These are phyloP conservation scores for Baccha elongata DNA, from an alignment of 2,888 invertebrate genomes.

Conservation along the genomic window DNA sequence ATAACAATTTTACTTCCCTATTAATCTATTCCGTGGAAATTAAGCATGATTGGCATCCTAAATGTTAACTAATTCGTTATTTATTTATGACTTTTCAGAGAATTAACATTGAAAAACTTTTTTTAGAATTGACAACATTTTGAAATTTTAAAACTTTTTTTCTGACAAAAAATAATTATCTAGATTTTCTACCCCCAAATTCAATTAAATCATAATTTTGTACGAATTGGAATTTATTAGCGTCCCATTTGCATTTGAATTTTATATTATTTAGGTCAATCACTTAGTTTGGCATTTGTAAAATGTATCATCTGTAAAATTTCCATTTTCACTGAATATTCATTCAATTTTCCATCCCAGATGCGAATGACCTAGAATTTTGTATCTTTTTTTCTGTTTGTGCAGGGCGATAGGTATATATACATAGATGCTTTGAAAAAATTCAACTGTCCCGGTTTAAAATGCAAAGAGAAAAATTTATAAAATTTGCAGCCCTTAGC, in stretches of 20 bases:
- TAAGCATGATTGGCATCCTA: too few species aligned
- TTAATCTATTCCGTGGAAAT: too few species aligned
- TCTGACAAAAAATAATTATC: too few species aligned
- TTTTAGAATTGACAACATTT: too few species aligned
- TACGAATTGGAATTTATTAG: background rate
- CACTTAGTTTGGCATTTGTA: slow-evolving; percentile 22
- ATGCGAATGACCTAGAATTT: slow-evolving; percentile 42
- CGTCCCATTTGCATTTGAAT: slow-evolving; percentile 8
- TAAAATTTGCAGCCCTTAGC: background rate
- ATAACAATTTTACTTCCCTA: too few species aligned
- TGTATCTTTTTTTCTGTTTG: background rate
- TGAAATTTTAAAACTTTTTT: too few species aligned
- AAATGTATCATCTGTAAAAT: slow-evolving; percentile 15
- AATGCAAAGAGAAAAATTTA: background rate
- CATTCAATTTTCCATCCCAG: slow-evolving; percentile 52
- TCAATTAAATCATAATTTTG: background rate
- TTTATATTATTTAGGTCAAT: slow-evolving; percentile 56
- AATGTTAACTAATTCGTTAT: too few species aligned
- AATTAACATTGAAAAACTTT: too few species aligned
- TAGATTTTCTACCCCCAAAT: background rate
- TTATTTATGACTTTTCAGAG: too few species aligned
- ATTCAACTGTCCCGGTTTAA: slow-evolving; percentile 4
- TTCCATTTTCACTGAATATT: slow-evolving; percentile 59
- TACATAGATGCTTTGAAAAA: too few species aligned
- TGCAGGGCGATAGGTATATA: slow-evolving; percentile 21